Conservation (phyloP, 2,797 vertebrate genomes). For the Ptychobarbus kaznakovi region DNA sequence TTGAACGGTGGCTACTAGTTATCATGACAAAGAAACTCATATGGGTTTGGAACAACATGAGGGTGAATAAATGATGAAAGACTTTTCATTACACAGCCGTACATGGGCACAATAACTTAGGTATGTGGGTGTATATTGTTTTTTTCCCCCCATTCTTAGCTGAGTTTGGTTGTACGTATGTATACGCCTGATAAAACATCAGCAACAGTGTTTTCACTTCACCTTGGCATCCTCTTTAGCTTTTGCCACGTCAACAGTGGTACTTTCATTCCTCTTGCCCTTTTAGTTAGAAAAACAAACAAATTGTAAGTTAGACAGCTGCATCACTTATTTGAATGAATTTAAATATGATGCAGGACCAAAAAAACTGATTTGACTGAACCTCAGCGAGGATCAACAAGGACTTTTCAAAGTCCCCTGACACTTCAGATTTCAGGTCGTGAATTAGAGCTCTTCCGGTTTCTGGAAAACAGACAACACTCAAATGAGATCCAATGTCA, state of each 20-base stretch:
- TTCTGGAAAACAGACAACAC: constrained; percentile 67
- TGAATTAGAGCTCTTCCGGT: constrained; percentile 78
- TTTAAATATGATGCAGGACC: constrained; percentile 19
- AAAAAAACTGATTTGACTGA: constrained; percentile 37
- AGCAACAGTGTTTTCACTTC: not conserved
- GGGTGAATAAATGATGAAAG: too few relatives aligned
- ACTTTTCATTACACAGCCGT: not conserved
- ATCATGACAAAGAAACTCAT: too few relatives aligned
- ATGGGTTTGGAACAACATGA: too few relatives aligned
- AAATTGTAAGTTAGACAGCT: not conserved
- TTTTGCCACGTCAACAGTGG: constrained; percentile 76
- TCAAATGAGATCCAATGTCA: not conserved
- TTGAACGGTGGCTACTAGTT: too few relatives aligned
- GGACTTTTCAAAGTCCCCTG: constrained; percentile 83
- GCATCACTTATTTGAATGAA: constrained; percentile 22
- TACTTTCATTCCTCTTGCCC: constrained; percentile 83
- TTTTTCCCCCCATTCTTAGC: not conserved
- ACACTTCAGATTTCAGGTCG: constrained; percentile 84
- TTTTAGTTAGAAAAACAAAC: constrained; percentile 55
- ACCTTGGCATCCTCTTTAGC: constrained; percentile 86
- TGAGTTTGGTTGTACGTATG: not conserved
- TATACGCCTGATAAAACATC: not conserved
- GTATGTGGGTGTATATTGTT: not conserved
- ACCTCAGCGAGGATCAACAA: constrained; percentile 86
- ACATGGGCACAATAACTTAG: not conserved